Base-by-base conservation (phyloP, 2,113 vertebrate genomes). In the Notothenia rossii region DNA sequence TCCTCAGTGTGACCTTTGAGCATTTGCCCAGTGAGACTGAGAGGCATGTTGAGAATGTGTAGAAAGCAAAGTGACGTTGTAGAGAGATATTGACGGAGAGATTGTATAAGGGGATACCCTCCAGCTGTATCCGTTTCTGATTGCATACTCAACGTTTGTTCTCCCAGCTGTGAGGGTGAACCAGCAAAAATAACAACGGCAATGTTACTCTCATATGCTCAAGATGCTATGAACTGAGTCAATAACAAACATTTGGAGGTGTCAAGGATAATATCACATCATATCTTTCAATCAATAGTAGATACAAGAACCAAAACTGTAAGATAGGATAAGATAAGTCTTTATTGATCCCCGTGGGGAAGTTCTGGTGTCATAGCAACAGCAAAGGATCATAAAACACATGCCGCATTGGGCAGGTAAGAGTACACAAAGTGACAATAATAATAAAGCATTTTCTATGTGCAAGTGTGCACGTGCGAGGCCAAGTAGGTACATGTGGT, bases 31-130 rank as follows among this genome's bases (percentile, higher is more conserved):
- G 3, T 14, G 76, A 81, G 78, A 82, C 60, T 15, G 14, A 48
- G 14, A 87, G 60, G 48, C 12, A 85, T 68, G 61, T 43, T 51
- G 46, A 71, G 82, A 77, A 86, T 85, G 81, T 70, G 53, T 5
- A 14, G 61, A 82, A 75, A 78, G 51, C 45, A 5, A 36, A 55
- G 20, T 7, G 11, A 56, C 48, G 22, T 22, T 54, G 25, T 18
- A 12, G 14, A 53, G 54, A 80, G 46, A 75, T 61, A 70, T 49
- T 68, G 69, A 78, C 82, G 72, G 69, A 50, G 20, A 60, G 53
- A 29, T 67, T 49, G 50, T 20, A 15, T 13, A 3, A 71, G 33
- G 60, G 46, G 15, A 76, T 75, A 40, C 49, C 77, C 59, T 74
- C 14, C 11, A 58, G 36, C 36, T 53, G 61, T 75, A 40, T 83